phyloP scores from a whole-genome alignment of 2,797 vertebrate species.

The Muscicapa striata region DNA sequence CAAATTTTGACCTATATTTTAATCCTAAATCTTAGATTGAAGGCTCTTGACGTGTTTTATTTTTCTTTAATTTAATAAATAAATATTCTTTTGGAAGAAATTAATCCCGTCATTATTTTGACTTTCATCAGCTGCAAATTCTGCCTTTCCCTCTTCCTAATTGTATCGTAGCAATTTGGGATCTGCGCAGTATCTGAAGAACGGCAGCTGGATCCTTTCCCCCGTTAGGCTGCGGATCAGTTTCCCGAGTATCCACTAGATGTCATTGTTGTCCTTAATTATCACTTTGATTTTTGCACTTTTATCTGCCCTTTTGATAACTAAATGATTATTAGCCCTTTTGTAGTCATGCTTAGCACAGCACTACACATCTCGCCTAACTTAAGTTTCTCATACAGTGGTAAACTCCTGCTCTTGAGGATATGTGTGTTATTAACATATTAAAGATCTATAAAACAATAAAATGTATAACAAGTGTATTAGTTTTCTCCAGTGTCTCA shows the following conservation, averaged over 20 bases:
- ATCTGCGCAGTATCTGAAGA: accelerated
- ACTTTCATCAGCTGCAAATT: neutral
- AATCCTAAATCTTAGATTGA: neutral
- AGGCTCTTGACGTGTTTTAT: accelerated
- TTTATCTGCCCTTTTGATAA: neutral
- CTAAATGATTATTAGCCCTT: neutral
- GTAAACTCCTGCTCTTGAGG: neutral
- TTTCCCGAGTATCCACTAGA: constrained; percentile 70
- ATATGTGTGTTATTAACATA: neutral
- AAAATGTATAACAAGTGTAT: neutral
- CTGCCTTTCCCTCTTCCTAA: neutral
- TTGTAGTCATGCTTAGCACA: neutral
- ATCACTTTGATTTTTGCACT: neutral
- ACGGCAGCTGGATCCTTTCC: neutral
- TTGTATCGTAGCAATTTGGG: accelerated
- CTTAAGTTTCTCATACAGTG: neutral
- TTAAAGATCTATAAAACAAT: neutral
- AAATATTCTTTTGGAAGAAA: neutral
- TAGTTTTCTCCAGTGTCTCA: neutral
- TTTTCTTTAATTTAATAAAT: neutral
- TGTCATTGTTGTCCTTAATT: constrained; percentile 72
- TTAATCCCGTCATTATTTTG: neutral
- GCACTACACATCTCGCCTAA: neutral
- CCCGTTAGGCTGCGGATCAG: neutral
- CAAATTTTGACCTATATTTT: neutral